Conservation (phyloP, 37 sponge, comb jelly and placozoan species). For the Aplysina aerophoba region DNA sequence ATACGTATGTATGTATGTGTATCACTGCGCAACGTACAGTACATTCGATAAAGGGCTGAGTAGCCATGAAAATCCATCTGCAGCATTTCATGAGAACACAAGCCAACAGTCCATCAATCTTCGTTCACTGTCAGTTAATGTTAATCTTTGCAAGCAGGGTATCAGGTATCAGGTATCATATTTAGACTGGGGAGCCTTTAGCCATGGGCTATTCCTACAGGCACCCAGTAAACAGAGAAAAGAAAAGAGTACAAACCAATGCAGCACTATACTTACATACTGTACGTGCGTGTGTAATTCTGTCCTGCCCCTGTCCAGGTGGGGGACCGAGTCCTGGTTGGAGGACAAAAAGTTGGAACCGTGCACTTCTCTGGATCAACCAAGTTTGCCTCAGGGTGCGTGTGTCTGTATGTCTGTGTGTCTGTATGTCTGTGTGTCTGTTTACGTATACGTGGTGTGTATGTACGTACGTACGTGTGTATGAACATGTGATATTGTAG, state of each 20-base stretch:
- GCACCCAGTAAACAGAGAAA: not conserved
- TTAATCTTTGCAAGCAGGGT: no score
- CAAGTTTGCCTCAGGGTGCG: constrained; percentile 40
- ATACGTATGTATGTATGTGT: no score
- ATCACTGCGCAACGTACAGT: no score
- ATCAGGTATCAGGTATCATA: no score
- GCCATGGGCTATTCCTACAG: no score
- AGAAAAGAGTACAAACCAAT: not conserved
- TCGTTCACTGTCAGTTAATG: no score
- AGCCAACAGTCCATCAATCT: no score
- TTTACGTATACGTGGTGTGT: constrained; percentile 21
- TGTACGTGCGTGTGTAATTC: not conserved
- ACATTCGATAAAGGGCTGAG: no score
- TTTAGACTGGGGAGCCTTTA: no score
- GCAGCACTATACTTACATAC: not conserved
- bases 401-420: constrained; percentile 20
- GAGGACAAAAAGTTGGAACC: constrained; percentile 47
- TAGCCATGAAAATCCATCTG: no score
- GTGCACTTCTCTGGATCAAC: constrained; percentile 56
- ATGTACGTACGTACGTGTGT: constrained; percentile 31
- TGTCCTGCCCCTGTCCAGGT: constrained; percentile 29
- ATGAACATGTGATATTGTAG: not conserved
- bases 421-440: constrained; percentile 36
- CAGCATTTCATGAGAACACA: no score
- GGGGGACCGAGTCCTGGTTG: constrained; percentile 61